Conservation (phyloP, 2,797 vertebrate species). For the Spinus pinus region DNA sequence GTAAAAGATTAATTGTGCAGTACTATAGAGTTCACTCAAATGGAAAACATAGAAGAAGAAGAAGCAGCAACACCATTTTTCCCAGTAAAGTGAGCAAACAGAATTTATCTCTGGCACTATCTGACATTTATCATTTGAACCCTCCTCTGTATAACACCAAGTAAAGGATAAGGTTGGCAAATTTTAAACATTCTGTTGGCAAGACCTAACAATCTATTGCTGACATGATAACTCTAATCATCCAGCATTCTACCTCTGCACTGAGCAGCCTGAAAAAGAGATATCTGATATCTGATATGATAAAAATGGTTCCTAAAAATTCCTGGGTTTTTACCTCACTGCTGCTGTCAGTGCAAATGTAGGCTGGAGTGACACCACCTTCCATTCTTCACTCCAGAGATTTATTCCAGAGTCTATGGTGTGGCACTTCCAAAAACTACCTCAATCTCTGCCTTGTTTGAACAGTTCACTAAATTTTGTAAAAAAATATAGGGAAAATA, state of each 20-base stretch:
- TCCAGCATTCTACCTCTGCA: not conserved
- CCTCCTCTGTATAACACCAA: not conserved
- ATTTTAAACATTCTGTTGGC: not conserved
- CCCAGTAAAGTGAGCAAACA: not conserved
- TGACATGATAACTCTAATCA: not conserved
- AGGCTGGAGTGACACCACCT: not conserved
- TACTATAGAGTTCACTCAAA: not conserved
- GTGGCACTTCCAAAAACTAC: not conserved
- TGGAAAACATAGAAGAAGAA: not conserved
- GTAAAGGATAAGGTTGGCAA: not conserved
- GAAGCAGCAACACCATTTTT: not conserved
- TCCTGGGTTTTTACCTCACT: not conserved
- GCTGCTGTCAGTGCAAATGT: not conserved
- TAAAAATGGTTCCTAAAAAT: not conserved
- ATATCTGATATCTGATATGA: not conserved
- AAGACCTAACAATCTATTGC: not conserved
- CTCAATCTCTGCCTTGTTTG: not conserved
- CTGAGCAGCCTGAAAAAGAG: not conserved
- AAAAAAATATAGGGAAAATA: not conserved
- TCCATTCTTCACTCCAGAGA: not conserved
- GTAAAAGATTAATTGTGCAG: not conserved
- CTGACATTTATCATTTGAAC: not conserved
- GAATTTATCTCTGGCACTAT: not conserved
- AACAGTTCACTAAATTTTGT: not conserved
- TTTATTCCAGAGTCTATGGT: not conserved